Evolutionary conservation across 2,797 vertebrate genomes (phyloP).

Genomic region (Chanos chanos): DNA sequence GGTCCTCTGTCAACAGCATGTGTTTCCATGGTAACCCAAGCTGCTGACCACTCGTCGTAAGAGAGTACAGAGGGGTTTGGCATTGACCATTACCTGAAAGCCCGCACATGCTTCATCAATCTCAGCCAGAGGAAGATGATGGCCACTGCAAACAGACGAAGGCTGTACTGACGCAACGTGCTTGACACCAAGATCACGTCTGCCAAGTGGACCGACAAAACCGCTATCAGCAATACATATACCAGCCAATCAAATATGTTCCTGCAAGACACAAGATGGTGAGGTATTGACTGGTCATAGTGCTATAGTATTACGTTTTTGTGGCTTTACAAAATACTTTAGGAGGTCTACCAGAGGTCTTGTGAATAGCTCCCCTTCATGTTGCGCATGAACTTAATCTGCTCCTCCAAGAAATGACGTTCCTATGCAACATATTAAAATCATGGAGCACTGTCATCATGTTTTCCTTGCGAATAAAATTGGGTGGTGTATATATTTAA

Average conservation of each 20-base stretch:
- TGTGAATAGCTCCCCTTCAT: slow-evolving; percentile 55
- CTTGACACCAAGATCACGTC: slow-evolving; percentile 46
- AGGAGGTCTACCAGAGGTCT: slow-evolving; percentile 57
- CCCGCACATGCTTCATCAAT: slow-evolving; percentile 70
- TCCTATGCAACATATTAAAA: slow-evolving; percentile 50
- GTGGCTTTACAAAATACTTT: background rate
- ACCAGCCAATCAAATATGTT: slow-evolving; percentile 70
- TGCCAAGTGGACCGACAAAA: slow-evolving; percentile 56
- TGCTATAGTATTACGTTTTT: background rate
- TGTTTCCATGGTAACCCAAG: slow-evolving; percentile 22
- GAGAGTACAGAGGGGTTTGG: background rate
- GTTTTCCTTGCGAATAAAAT: too few species aligned
- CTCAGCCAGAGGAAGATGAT: slow-evolving; percentile 69
- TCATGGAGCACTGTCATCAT: too few species aligned
- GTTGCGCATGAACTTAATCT: slow-evolving; percentile 47
- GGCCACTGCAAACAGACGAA: slow-evolving; percentile 61
- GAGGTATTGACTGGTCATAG: background rate
- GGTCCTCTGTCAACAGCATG: background rate
- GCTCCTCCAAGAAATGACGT: slow-evolving; percentile 52
- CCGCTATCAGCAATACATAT: slow-evolving; percentile 52
- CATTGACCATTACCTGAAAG: slow-evolving; percentile 59
- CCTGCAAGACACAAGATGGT: slow-evolving; percentile 43
- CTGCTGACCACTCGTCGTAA: slow-evolving; percentile 16
- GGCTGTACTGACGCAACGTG: slow-evolving; percentile 40
- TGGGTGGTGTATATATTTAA: too few species aligned